Evolutionary conservation across 2,888 invertebrate species (phyloP).

Genomic region (Andrena camellia): DNA sequence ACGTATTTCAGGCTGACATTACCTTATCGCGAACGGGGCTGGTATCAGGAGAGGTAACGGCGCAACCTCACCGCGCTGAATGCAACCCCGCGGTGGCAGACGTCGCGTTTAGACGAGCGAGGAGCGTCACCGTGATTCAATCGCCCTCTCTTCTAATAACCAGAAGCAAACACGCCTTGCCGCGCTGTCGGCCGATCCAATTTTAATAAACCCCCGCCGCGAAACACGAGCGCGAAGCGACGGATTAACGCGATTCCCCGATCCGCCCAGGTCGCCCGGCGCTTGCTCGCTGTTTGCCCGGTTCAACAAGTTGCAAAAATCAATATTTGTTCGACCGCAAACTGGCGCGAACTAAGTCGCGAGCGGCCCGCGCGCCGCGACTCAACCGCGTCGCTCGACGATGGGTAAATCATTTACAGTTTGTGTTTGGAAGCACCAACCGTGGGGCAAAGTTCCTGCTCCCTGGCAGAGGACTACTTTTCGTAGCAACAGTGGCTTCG

Average conservation of each 20-base stretch:
- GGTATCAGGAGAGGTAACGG: slow-evolving; percentile 32
- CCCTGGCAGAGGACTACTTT: no score
- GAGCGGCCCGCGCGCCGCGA: not conserved
- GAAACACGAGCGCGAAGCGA: not conserved
- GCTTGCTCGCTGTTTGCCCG: not conserved
- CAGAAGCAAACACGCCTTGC: not conserved
- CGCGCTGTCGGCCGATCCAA: slow-evolving; percentile 1
- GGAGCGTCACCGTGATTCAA: slow-evolving; percentile 23
- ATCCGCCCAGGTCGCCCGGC: not conserved
- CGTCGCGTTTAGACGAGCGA: slow-evolving; percentile 20
- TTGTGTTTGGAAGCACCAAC: slow-evolving; percentile 5
- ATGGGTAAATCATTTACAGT: slow-evolving; percentile 1
- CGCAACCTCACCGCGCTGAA: slow-evolving; percentile 56
- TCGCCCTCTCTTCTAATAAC: slow-evolving; percentile 34
- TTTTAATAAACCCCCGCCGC: slow-evolving; percentile 33
- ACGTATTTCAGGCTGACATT: slow-evolving; percentile 65
- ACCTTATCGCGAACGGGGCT: slow-evolving; percentile 63
- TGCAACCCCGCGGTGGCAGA: slow-evolving; percentile 11
- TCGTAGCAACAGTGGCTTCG: no score
- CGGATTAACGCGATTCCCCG: slow-evolving; percentile 5
- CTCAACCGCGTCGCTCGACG: slow-evolving; percentile 24
- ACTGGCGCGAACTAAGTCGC: slow-evolving; percentile 17
- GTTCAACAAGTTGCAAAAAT: slow-evolving; percentile 57
- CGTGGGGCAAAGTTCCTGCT: not conserved
- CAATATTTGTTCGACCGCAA: slow-evolving; percentile 53